phyloP scores from a whole-genome alignment of 2,888 invertebrate species.

The Lampropteryx suffumata region DNA sequence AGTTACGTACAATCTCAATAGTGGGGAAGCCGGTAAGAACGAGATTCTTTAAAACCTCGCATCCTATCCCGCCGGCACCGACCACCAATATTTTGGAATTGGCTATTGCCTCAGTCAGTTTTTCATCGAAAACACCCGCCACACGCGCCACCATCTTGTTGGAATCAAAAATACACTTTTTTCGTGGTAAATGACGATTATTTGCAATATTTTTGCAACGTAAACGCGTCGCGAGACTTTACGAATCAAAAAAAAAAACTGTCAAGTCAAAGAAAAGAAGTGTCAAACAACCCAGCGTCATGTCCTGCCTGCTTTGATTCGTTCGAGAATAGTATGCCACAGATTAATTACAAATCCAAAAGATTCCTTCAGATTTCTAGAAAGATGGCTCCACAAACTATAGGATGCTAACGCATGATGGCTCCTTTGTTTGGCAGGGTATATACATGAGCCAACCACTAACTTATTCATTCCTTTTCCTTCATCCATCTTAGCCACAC shows the following conservation, averaged over 20 bases:
- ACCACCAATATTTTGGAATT: conserved; percentile 92
- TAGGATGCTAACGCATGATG: too few species aligned
- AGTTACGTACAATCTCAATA: conserved; percentile 94
- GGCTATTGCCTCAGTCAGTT: conserved; percentile 85
- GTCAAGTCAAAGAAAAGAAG: conserved; percentile 6
- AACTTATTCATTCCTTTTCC: too few species aligned
- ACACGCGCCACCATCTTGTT: conserved; percentile 85
- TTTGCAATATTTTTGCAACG: conserved; percentile 35
- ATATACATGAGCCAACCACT: too few species aligned
- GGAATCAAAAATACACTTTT: conserved; percentile 29
- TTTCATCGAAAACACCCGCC: conserved; percentile 85
- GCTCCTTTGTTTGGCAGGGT: too few species aligned
- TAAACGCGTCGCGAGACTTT: too few species aligned
- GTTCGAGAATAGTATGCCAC: background rate
- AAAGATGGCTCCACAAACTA: too few species aligned
- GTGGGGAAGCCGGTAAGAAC: conserved; percentile 96
- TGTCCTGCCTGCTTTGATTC: conserved; percentile 30
- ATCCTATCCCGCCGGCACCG: conserved; percentile 99
- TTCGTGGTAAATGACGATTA: conserved; percentile 32
- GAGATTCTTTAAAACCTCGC: conserved; percentile 98
- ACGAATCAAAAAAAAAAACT: too few species aligned
- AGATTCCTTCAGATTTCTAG: too few species aligned
- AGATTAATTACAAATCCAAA: background rate
- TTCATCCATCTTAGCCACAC: too few species aligned
- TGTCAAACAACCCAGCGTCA: conserved; percentile 70